These are phyloP conservation scores for Vespertilio murinus DNA, from an alignment of 2,797 vertebrate species.

Conservation along the genomic window DNA sequence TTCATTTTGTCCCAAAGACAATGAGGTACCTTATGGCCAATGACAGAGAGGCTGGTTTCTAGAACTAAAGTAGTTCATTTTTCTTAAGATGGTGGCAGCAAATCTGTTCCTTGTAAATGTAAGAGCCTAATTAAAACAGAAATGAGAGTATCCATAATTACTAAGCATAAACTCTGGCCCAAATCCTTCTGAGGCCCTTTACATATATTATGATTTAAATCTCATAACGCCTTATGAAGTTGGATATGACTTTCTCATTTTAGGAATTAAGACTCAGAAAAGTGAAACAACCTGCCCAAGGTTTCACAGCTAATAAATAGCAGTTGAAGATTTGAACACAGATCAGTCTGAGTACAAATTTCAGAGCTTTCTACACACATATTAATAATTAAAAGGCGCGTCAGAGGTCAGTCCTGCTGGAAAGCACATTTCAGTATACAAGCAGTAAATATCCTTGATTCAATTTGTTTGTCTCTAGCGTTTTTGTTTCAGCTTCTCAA, in stretches of 20 bases:
- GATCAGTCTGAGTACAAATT: conserved; percentile 26
- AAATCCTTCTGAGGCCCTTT: not conserved
- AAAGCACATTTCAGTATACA: not conserved
- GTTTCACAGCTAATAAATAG: not conserved
- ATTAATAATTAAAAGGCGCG: not conserved
- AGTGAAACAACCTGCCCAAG: not conserved
- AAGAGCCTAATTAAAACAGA: conserved; percentile 1
- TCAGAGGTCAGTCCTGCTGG: not conserved
- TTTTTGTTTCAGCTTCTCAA: conserved; percentile 11
- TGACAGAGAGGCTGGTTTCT: not conserved
- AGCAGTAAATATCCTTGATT: not conserved
- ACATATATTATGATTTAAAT: not conserved
- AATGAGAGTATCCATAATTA: not conserved
- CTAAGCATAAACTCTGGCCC: not conserved
- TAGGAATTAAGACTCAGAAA: conserved; percentile 2
- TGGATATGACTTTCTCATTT: not conserved
- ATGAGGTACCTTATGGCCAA: not conserved
- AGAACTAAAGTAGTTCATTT: not conserved
- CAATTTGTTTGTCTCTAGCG: not conserved
- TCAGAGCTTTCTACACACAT: conserved; percentile 15
- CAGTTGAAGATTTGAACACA: conserved; percentile 1
- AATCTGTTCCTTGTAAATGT: not conserved
- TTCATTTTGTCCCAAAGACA: conserved; percentile 25
- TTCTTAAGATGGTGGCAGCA: not conserved
- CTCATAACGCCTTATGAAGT: not conserved